phyloP scores from a whole-genome alignment of 2,888 invertebrate species.

The Mesochorus sp. region DNA sequence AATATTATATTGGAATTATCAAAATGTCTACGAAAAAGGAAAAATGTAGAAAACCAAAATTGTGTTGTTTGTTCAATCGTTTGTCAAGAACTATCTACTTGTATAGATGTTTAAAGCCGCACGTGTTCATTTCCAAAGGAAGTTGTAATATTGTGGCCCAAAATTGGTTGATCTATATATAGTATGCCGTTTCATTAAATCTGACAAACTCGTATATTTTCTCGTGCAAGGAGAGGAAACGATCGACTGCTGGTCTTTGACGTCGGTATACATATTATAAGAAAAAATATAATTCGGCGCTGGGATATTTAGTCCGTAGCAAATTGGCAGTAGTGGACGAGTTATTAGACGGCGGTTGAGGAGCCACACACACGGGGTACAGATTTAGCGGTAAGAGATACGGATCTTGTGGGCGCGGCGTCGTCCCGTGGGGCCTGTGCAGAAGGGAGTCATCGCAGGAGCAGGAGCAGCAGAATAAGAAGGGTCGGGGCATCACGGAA shows the following conservation, averaged over 20 bases:
- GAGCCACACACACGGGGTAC: constrained; percentile 37
- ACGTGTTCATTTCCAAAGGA: neutral
- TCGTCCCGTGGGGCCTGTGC: constrained; percentile 49
- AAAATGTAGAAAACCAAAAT: too few species aligned
- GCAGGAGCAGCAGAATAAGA: constrained; percentile 18
- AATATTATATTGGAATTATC: too few species aligned
- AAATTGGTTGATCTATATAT: constrained; percentile 11
- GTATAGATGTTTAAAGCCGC: neutral
- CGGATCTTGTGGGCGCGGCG: constrained; percentile 50
- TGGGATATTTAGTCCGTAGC: constrained; percentile 22
- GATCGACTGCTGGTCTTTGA: constrained; percentile 19
- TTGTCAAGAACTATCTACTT: too few species aligned
- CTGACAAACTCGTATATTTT: neutral
- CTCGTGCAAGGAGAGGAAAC: neutral
- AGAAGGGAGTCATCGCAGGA: constrained; percentile 21
- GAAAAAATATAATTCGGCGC: constrained; percentile 5
- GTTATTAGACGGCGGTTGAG: constrained; percentile 61
- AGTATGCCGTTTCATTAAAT: neutral
- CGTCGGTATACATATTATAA: neutral
- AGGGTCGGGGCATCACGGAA: constrained; percentile 47
- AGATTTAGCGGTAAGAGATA: constrained; percentile 45
- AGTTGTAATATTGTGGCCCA: constrained; percentile 6
- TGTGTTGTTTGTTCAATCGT: too few species aligned
- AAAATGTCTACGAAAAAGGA: too few species aligned
- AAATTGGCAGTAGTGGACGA: constrained; percentile 59